Evolutionary conservation across 2,797 vertebrate genomes (phyloP).

Genomic region (Coregonus ussuriensis): DNA sequence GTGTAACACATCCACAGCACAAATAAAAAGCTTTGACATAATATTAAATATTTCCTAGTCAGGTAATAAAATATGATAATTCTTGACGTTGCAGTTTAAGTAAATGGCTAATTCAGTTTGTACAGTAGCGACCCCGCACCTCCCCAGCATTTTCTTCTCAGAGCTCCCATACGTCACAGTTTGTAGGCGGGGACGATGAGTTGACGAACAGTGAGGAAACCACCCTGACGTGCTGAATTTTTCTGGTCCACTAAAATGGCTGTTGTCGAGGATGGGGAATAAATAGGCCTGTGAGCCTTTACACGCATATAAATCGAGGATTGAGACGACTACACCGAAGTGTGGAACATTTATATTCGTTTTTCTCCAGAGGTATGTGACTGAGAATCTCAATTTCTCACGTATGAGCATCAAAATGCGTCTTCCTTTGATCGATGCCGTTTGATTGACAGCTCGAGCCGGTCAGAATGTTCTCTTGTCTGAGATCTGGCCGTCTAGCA

Average conservation of each 20-base stretch:
- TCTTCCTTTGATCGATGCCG: background rate
- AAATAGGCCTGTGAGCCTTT: conserved; percentile 21
- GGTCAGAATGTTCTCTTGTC: background rate
- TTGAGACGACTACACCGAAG: background rate
- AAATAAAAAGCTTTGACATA: background rate
- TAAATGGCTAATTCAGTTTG: too few species aligned
- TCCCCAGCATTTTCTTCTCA: background rate
- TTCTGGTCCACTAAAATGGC: conserved; percentile 48
- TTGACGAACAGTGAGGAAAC: too few species aligned
- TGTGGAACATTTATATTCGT: background rate
- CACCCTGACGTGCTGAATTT: background rate
- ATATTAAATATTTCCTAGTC: background rate
- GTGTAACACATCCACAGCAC: background rate
- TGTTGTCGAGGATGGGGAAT: conserved; percentile 47
- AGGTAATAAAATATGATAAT: too few species aligned
- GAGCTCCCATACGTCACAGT: conserved; percentile 31
- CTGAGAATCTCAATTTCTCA: background rate
- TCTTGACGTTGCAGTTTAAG: too few species aligned
- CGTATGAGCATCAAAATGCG: conserved; percentile 4
- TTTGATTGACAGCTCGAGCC: conserved; percentile 42
- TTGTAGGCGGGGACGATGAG: conserved; percentile 15
- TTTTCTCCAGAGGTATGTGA: conserved; percentile 32
- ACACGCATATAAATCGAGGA: background rate
- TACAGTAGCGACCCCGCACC: too few species aligned
- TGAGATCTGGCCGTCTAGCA: background rate